Base-by-base conservation (phyloP, 2,888 invertebrate genomes). In the Meiosimyza platycephala region DNA sequence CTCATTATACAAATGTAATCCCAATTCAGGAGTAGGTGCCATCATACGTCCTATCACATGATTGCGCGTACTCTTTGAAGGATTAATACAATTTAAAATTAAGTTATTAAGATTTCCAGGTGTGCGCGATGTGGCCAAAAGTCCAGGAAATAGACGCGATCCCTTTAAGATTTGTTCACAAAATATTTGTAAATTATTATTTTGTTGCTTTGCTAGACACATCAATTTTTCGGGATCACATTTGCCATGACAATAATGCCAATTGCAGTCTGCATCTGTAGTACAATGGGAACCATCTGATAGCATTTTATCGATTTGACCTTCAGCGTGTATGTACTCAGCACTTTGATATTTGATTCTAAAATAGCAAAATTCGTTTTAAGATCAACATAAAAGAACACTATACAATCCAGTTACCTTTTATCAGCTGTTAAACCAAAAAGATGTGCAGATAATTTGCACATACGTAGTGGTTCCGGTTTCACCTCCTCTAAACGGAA, bases 341-440 rank as follows among this genome's bases (percentile, higher is more conserved):
- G 86, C 87, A n/a, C 80, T 84, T 76, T 84, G 83, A 62, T 86
- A 86, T 76, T 86, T 86, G 1, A 86, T 78, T 77, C 83, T 82
- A 71, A 7, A 76, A 75, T 11, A n/a, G 40, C 40, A 40, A 40
- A 40, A 9, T 40, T 6, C 2, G 1, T 0, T 40, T 40, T 9
- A 7, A 40, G 28, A 3, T 28, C 28, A 9, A 40, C 40, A 40
- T 28, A 40, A 40, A 40, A 40, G 0, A 40, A 40, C 9, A 4
- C 6, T 7, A 40, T 40, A 40, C 16, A 16, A 13, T 28, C 28
- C 47, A 47, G 13, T 57, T 66, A 82, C 83, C 82, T 81, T 51
- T 81, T 81, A 66, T 86, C 86, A 1, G 81, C 77, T 0, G 86
- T 84, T 5, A 84, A 79, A 3, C 87, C 87, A 71, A 86, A 86